These are phyloP conservation scores for Nannoperca obscura DNA, from an alignment of 2,797 vertebrate genomes.

Conservation along the genomic window DNA sequence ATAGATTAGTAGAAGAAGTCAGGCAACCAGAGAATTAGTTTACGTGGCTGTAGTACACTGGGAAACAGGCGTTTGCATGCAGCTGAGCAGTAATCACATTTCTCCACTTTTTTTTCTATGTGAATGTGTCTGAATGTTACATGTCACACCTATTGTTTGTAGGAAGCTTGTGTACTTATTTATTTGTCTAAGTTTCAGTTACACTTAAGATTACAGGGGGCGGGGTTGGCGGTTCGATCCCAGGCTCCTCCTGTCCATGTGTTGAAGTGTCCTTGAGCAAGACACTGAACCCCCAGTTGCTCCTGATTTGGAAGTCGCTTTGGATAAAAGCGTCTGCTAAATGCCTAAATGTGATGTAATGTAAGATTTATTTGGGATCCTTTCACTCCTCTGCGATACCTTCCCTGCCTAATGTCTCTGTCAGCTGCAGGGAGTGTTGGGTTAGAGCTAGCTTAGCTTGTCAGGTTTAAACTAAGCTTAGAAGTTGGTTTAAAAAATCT, in stretches of 20 bases:
- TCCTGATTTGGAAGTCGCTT: no score
- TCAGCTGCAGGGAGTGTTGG: background rate
- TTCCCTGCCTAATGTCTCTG: background rate
- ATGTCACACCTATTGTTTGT: background rate
- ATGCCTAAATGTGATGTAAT: no score
- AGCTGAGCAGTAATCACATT: background rate
- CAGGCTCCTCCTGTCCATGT: no score
- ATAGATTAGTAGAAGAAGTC: background rate
- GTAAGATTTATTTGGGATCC: background rate
- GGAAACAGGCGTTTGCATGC: background rate
- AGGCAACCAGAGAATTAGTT: constrained; percentile 10
- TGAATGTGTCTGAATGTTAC: background rate
- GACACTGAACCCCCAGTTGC: no score
- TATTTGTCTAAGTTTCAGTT: background rate
- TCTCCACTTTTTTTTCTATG: background rate
- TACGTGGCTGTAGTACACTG: background rate
- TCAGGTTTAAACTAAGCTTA: background rate
- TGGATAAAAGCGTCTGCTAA: no score
- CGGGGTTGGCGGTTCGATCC: no score
- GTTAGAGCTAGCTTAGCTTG: background rate
- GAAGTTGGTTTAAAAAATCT: background rate
- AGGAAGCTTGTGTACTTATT: background rate
- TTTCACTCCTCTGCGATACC: background rate
- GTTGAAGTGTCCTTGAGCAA: no score
- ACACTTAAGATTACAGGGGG: background rate